Conservation (phyloP, 2,888 invertebrate genomes). For the Maniola hyperantus region DNA sequence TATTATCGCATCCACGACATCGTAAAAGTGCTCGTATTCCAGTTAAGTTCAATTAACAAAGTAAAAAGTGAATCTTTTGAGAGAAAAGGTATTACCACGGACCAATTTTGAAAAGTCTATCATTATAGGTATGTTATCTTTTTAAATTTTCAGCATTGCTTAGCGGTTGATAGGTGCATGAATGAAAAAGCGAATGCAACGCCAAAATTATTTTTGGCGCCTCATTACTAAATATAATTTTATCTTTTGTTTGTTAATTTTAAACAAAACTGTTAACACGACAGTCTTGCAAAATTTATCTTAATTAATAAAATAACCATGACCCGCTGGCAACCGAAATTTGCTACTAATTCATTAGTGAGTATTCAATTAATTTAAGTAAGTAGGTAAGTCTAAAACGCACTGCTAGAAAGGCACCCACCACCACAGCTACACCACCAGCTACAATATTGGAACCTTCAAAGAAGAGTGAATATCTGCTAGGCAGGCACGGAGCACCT, state of each 20-base stretch:
- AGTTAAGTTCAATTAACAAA: neutral
- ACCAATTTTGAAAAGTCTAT: neutral
- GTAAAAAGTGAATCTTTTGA: conserved; percentile 5
- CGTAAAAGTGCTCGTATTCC: conserved; percentile 24
- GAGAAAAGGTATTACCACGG: neutral
- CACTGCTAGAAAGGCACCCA: too few species aligned
- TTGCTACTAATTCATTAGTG: too few species aligned
- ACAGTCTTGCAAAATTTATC: neutral
- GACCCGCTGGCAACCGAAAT: neutral
- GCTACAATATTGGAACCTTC: too few species aligned
- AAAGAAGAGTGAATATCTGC: too few species aligned
- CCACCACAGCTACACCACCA: too few species aligned
- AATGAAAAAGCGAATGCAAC: conserved; percentile 41
- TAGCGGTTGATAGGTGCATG: conserved; percentile 20
- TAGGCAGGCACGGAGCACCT: too few species aligned
- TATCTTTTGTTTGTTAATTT: neutral
- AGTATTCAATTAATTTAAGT: too few species aligned
- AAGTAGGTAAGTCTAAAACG: too few species aligned
- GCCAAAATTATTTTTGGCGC: conserved; percentile 66
- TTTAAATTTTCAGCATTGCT: conserved; percentile 20
- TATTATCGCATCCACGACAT: conserved; percentile 1
- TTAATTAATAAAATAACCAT: neutral
- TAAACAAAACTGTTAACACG: neutral
- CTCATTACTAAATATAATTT: conserved; percentile 22
- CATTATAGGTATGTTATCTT: conserved; percentile 21